Base-by-base conservation (phyloP, 2,888 invertebrate species). In the Drosophila fulvimacula region DNA sequence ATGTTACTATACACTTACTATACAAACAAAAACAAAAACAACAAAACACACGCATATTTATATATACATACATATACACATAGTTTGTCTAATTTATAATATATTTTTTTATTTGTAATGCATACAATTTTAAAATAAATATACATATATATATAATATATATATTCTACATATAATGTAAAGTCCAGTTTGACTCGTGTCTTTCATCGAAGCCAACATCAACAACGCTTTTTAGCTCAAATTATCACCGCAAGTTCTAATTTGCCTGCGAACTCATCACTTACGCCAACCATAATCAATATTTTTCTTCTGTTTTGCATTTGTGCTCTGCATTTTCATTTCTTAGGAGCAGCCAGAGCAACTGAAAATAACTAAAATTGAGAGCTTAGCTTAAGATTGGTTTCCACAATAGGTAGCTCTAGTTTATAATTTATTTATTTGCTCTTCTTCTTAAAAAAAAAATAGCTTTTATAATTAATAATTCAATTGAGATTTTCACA, bases 1-100 rank as follows among this genome's bases (percentile, higher is more conserved):
- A 69, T 77, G 79, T 77, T 82, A 79, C 73, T 64, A 57, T 73
- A 81, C 68, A 82, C 46, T 44, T 51, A 69, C 27, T 42, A 38
- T 49, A 71, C 38, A 63, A 41, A 42, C 15, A 27, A 46, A 44
- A 44, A 42, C 42, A 27, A 44, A 41, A 27, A 13, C 6, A 21
- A 41, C 19, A 41, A 32, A 61, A 71, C 55, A 38, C 42, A 41
- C 46, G 41, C 74, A 59, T 74, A 78, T 76, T 70, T 73, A 70
- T 76, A 73, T 61, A 53, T 44, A 63, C 30, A 36, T 36, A 38
- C 30, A 36, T 36, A 38, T 30, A 36, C 30, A 51, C 49, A 71
- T 72, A 72, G 56, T 74, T 74, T 64, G 64, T 46, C 48, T 69
- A 59, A 70, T 70, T 64, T 69, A 67, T 44, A 53, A 41, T 68